Base-by-base conservation (phyloP, 1,140 invertebrate species). In the Vanessa tameamea region DNA sequence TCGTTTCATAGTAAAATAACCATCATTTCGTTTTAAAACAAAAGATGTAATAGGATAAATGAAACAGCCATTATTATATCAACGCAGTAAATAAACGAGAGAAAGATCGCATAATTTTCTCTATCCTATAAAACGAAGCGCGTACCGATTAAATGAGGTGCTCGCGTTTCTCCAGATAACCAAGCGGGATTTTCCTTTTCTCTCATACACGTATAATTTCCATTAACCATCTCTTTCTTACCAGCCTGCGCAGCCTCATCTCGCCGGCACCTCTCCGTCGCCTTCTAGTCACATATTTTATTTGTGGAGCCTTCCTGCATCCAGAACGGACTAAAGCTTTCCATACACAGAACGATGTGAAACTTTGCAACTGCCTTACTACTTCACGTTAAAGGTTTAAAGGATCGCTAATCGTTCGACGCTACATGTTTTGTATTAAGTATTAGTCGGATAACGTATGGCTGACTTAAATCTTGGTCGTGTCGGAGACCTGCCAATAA, bases 221-320 rank as follows among this genome's bases (percentile, higher is more conserved):
- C 69, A 69, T 55, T 43, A 51, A 64, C 51, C 63, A n/a, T 88
- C 86, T 80, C 86, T 61, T 70, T 89, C 82, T 64, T 66, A 50
- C 85, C 72, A 86, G 78, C 81, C 80, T 88, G 84, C 87, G 84
- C 87, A 89, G 88, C 85, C 87, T 90, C 89, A 89, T 89, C 87
- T 91, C 82, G 84, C 81, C 83, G 85, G 84, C 88, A 91, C 88
- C 87, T 88, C 86, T 82, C 82, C 87, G 90, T 91, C 90, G 90
- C 88, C 87, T 89, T 88, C 87, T 80, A 92, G 89, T 91, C 91
- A 92, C 89, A 92, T 92, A 91, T 92, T 92, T 92, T 92, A 92
- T 92, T 92, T 92, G 91, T 91, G 83, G 82, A 91, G 85, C 87
- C 88, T 92, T 88, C 91, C 89, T 91, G 88, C 86, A 92, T 91